Evolutionary conservation across 2,888 invertebrate genomes (phyloP), one percentile per base, ranked within the genome.

Genomic region (Nasonia oneida): DNA sequence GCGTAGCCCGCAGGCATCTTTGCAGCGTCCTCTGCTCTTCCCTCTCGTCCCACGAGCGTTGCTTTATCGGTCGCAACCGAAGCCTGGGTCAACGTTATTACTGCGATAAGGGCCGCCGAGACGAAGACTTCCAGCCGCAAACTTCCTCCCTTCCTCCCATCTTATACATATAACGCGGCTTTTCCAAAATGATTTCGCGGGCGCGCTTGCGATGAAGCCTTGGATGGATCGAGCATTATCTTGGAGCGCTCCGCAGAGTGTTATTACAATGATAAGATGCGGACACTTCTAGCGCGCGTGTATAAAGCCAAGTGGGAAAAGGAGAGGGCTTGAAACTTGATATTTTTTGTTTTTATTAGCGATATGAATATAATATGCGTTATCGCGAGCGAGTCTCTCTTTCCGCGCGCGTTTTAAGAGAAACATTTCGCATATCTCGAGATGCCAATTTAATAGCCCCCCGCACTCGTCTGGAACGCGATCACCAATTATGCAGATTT

Each of bases 61-160:
- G 74, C 82, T 64, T 67, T 76, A 76, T 82, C 76, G 76, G 64
- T 14, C 29, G 15, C 76, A 33, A 47, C 23, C 73, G 75, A 37
- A 76, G 67, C 77, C 73, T 83, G 83, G 83, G 77, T 83, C 83
- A 83, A 83, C 83, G 83, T 78, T 83, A 83, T 83, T 83, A 78
- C 77, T 33, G 33, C 73, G 78, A 83, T 83, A 83, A 83, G 78
- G 77, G n/a, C 75, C 67, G n/a, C 67, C 67, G 67, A 67, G 67
- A 67, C 33, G 67, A 67, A 29, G 67, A 67, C 67, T 67, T 33
- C 67, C 33, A 29, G 37, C 53, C 67, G 70, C 70, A 70, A 50
- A 80, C 79, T 70, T 33, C 3, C 79, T n/a, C 8, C 5, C 79
- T 37, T 70, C 42, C 14, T 29, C 76, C 37, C 8, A 3, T 12